Evolutionary conservation across 2,888 invertebrate species (phyloP).

Genomic region (Hymenopus coronatus): DNA sequence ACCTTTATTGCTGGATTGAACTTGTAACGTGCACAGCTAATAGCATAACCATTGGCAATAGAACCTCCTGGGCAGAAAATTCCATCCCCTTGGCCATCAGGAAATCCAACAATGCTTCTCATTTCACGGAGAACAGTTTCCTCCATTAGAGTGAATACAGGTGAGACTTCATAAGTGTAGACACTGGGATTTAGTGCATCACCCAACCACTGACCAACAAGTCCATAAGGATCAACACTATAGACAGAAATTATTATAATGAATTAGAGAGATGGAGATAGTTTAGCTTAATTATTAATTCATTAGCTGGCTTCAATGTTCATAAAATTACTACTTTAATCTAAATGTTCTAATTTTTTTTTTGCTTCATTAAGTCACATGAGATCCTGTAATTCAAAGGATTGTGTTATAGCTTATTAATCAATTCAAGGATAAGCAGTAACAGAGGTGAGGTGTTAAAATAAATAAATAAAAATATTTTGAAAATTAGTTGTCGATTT

Average conservation of each 20-base stretch:
- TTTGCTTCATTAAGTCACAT: too few relatives aligned
- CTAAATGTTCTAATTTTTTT: too few relatives aligned
- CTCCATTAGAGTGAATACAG: slow-evolving; percentile 85
- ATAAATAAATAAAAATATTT: too few relatives aligned
- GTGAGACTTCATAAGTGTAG: slow-evolving; percentile 87
- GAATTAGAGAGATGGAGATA: too few relatives aligned
- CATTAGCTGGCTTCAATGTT: too few relatives aligned
- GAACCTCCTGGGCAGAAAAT: slow-evolving; percentile 90
- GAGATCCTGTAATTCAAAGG: too few relatives aligned
- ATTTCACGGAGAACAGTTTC: slow-evolving; percentile 76
- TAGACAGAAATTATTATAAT: background rate
- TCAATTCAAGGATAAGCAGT: too few relatives aligned
- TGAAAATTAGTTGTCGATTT: too few relatives aligned
- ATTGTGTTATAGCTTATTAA: too few relatives aligned
- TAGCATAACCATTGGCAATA: slow-evolving; percentile 87
- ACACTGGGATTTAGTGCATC: slow-evolving; percentile 84
- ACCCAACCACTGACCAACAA: slow-evolving; percentile 81
- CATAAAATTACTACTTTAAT: too few relatives aligned
- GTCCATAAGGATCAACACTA: slow-evolving; percentile 74
- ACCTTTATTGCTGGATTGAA: slow-evolving; percentile 74
- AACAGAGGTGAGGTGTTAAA: too few relatives aligned
- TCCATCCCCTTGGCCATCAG: slow-evolving; percentile 73
- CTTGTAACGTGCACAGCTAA: slow-evolving; percentile 76
- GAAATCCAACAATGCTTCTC: slow-evolving; percentile 74
- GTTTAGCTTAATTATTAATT: too few relatives aligned